These are phyloP conservation scores for Cheilosia vulpina DNA, from an alignment of 2,888 invertebrate species.

Conservation along the genomic window DNA sequence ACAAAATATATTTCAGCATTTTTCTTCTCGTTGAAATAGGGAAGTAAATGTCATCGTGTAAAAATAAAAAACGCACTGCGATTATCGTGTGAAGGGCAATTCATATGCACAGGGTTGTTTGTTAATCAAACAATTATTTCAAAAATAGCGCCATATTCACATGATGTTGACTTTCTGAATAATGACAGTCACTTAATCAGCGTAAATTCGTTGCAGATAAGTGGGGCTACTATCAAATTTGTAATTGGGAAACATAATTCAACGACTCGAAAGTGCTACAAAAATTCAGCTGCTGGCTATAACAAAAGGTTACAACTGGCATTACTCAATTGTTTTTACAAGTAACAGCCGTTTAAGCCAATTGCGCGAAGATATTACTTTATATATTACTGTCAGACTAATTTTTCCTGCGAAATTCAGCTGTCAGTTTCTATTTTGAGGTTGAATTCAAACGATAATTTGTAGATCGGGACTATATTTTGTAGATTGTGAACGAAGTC, in stretches of 20 bases:
- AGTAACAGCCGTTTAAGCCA: too few species aligned
- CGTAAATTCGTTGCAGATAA: not conserved
- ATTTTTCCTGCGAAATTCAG: too few species aligned
- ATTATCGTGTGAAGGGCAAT: not conserved
- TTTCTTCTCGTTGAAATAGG: conserved; percentile 2
- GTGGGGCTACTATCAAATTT: not conserved
- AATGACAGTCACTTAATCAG: not conserved
- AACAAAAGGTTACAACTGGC: not conserved
- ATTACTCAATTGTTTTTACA: too few species aligned
- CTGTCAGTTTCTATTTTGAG: too few species aligned
- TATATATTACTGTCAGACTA: too few species aligned
- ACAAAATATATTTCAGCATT: conserved; percentile 14
- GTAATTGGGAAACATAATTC: not conserved
- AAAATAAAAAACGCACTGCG: not conserved
- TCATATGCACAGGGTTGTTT: not conserved
- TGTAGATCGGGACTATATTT: too few species aligned
- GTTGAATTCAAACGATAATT: too few species aligned
- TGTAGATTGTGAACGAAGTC: too few species aligned
- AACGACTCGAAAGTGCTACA: not conserved
- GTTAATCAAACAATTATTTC: not conserved
- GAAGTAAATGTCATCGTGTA: not conserved
- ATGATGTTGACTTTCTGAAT: conserved; percentile 21
- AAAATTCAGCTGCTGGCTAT: not conserved
- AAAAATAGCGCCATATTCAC: conserved; percentile 10
- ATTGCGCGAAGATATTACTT: too few species aligned